Conservation (phyloP, 2,113 vertebrate genomes). For the Elaphurus davidianus region DNA sequence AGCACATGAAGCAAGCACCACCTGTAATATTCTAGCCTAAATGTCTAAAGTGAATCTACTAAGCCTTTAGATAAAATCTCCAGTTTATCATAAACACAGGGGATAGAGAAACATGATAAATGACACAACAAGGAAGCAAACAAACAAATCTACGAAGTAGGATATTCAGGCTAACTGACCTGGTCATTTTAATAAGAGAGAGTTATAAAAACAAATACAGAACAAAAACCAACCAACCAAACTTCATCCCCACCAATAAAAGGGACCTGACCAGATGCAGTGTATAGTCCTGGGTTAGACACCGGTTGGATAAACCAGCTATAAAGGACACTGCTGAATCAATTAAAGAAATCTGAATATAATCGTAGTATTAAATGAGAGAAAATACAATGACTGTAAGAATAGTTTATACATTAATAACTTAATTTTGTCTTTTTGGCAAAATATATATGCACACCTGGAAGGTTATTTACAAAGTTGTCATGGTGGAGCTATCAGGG, state of each 20-base stretch:
- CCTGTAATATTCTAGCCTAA: background rate
- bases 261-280: background rate
- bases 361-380: background rate
- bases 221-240: slow-evolving; percentile 13
- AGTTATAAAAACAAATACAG: background rate
- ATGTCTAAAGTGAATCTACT: slow-evolving; percentile 20
- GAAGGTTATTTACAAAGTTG: background rate
- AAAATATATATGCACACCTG: background rate
- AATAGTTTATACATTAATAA: background rate
- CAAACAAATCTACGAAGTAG: background rate
- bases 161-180: background rate
- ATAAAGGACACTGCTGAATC: background rate
- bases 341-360: slow-evolving; percentile 27
- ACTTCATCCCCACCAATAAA: background rate
- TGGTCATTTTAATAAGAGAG: background rate
- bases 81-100: background rate
- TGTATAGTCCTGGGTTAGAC: background rate
- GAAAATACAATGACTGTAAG: background rate
- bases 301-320: background rate
- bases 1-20: background rate
- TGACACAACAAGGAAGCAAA: background rate
- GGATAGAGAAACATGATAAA: slow-evolving; percentile 27
- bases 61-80: slow-evolving; percentile 7
- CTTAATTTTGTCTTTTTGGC: background rate
- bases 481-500: background rate